Evolutionary conservation across 2,888 invertebrate genomes (phyloP).

Genomic region (Eilema depressum): DNA sequence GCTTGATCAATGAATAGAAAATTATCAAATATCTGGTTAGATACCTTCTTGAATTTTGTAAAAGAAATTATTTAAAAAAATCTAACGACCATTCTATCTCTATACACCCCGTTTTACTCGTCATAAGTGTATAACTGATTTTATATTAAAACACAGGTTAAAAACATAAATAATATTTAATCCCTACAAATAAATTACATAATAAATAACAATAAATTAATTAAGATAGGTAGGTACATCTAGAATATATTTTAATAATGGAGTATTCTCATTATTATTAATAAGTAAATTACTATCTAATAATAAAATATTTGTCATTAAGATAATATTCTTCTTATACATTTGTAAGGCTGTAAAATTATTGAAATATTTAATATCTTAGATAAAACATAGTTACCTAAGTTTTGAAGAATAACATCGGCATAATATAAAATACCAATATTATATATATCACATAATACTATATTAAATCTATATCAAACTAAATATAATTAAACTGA

Average conservation of each 20-base stretch:
- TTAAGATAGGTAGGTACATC: background rate
- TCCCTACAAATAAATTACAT: background rate
- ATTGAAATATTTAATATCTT: background rate
- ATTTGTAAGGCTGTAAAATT: background rate
- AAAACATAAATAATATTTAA: constrained; percentile 2
- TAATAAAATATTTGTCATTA: background rate
- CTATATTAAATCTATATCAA: background rate
- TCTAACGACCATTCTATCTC: no score
- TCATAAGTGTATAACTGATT: no score
- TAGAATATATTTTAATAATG: background rate
- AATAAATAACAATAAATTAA: no score
- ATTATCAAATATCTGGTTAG: no score
- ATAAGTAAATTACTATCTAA: background rate
- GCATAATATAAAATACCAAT: background rate
- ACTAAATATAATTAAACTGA: constrained; percentile 1
- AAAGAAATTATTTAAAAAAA: no score
- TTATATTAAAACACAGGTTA: background rate
- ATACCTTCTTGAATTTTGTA: no score
- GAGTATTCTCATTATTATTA: background rate
- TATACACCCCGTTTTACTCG: no score
- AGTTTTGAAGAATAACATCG: background rate
- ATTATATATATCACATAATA: background rate
- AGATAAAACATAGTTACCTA: background rate
- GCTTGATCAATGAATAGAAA: no score
- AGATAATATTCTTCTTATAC: background rate